Percentiles rank a stretch among this genome's conserved stretches.
Evolutionary conservation across 2,797 vertebrate genomes (phyloP).

Genomic region (Esox masquinongy): DNA sequence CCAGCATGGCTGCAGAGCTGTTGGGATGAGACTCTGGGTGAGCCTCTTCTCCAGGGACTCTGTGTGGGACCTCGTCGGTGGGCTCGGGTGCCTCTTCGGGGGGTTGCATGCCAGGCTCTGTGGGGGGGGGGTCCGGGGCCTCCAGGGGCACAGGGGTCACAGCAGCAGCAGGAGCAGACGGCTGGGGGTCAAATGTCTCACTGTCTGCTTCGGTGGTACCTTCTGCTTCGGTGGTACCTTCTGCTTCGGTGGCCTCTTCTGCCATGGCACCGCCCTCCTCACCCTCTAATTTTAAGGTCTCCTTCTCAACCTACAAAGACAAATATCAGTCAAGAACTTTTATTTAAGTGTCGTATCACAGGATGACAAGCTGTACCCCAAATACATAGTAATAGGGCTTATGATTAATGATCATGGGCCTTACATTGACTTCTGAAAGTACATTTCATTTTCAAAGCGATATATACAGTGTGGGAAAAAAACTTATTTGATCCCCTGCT

Average conservation of each 20-base stretch:
- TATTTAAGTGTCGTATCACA: neutral
- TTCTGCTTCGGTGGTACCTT: conserved; percentile 13
- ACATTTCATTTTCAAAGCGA: too few species aligned
- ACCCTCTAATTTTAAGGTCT: conserved; percentile 19
- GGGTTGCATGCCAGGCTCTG: neutral
- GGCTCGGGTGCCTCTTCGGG: conserved; percentile 26
- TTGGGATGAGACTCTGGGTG: neutral
- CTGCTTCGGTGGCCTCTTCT: conserved; percentile 20
- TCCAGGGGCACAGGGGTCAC: conserved; percentile 15
- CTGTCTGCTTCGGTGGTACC: conserved; percentile 5
- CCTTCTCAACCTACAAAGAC: conserved; percentile 61
- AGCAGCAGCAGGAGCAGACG: neutral
- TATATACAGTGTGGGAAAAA: too few species aligned
- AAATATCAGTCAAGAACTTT: conserved; percentile 1
- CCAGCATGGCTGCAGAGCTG: neutral
- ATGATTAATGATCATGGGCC: neutral
- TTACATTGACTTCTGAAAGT: too few species aligned
- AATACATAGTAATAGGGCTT: neutral
- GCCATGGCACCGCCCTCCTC: conserved; percentile 21
- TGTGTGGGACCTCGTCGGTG: conserved; percentile 6
- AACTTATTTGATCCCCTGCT: too few species aligned
- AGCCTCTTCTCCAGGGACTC: neutral
- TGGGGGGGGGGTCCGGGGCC: conserved; percentile 4
- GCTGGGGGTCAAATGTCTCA: neutral
- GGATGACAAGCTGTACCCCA: too few species aligned